phyloP scores from a whole-genome alignment of 2,888 invertebrate species.

The Mythimna pallens region DNA sequence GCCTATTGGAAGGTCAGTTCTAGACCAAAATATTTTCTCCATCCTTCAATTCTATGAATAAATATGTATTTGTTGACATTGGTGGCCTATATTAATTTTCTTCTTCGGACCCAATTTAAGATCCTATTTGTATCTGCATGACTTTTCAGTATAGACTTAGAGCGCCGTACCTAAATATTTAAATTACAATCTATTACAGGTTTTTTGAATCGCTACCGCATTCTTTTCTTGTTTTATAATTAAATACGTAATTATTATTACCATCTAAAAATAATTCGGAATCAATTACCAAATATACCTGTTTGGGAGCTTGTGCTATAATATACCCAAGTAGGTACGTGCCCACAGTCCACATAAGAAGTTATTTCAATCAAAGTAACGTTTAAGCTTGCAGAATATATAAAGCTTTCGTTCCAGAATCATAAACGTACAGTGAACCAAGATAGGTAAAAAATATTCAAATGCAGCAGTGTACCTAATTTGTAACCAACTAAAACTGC shows the following conservation, averaged over 20 bases:
- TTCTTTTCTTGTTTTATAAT: conserved; percentile 28
- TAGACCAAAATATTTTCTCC: not conserved
- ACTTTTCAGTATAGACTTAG: not conserved
- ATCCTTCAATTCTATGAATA: conserved; percentile 10
- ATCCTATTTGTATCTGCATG: not conserved
- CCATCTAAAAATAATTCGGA: not conserved
- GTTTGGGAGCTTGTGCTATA: not conserved
- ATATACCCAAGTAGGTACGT: not conserved
- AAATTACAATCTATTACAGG: not conserved
- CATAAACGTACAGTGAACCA: not conserved
- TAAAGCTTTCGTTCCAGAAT: not conserved
- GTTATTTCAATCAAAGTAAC: conserved; percentile 1
- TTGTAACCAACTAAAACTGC: no score
- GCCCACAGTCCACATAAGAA: not conserved
- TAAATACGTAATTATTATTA: not conserved
- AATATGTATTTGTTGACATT: not conserved
- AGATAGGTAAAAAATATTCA: no score
- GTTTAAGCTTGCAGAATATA: not conserved
- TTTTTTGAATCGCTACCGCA: conserved; percentile 38
- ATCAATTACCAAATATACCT: not conserved
- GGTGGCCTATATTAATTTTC: not conserved
- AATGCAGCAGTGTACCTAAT: no score
- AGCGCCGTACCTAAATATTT: no score
- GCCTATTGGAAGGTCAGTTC: conserved; percentile 12
- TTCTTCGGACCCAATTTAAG: not conserved